Evolutionary conservation across 1,140 invertebrate species (phyloP).

Genomic region (Pteromalus puparum): DNA sequence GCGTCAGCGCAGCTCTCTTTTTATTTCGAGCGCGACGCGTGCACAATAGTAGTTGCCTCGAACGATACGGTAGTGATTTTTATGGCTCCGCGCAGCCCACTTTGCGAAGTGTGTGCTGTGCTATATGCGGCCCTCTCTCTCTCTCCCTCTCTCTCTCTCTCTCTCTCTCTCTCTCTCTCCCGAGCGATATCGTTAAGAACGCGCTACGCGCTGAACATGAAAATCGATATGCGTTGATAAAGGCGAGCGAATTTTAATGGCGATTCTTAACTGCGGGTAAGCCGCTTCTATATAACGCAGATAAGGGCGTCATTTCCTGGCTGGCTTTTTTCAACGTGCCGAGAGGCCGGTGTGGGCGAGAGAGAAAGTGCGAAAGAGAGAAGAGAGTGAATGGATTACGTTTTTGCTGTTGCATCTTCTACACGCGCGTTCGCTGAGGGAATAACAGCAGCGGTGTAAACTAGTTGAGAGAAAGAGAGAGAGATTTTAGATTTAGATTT

Average conservation of each 20-base stretch:
- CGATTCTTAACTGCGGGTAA: constrained; percentile 28
- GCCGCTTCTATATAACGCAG: neutral
- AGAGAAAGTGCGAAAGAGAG: neutral
- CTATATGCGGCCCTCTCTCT: no score
- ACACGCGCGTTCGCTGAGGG: neutral
- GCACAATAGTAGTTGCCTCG: constrained; percentile 6
- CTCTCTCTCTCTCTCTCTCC: no score
- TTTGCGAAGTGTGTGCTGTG: neutral
- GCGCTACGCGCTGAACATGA: constrained; percentile 28
- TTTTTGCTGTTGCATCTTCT: neutral
- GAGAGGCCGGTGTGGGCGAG: neutral
- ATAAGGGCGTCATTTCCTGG: constrained; percentile 27
- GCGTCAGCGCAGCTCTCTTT: neutral
- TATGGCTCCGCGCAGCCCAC: constrained; percentile 1
- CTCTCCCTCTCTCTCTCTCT: no score
- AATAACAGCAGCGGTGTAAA: neutral
- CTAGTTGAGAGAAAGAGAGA: neutral
- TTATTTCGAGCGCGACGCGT: neutral
- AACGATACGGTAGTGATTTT: constrained; percentile 32
- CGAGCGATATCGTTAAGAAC: constrained; percentile 35
- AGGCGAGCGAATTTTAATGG: constrained; percentile 36
- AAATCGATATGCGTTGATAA: constrained; percentile 48
- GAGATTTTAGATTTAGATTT: no score
- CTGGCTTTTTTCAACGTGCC: neutral
- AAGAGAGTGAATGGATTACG: neutral